Base-by-base conservation (phyloP, 2,113 vertebrate species). In the Scartelaos histophorus region DNA sequence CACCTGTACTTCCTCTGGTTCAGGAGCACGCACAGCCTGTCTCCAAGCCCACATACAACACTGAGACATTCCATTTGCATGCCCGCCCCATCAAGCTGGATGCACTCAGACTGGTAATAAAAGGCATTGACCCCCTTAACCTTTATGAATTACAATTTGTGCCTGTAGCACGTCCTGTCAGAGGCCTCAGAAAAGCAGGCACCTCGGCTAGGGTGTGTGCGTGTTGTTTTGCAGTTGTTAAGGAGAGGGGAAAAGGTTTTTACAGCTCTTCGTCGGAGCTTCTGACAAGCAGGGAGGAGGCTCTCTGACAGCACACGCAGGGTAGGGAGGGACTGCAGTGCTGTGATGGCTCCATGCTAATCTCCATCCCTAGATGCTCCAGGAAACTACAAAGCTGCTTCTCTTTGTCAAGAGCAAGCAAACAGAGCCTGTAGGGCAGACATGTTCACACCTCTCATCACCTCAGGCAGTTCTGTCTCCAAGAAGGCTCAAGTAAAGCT, bases 91-190 rank as follows among this genome's bases (percentile, higher is more conserved):
- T 93, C 92, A 91, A 90, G 89, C 91, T 88, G 91, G 92, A 93
- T 92, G 91, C 93, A 92, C 92, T 90, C 93, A 92, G 93, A 93
- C 93, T 92, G 88, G 90, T 93, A 93, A 94, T 94, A 94, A 94
- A 93, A 93, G 93, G 93, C 92, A 93, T 92, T 94, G 94, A 94
- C 93, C 94, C 92, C 92, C 92, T 94, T 94, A 94, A 94, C 94
- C 94, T 94, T 94, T 94, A 90, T 94, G 93, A 94, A 94, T 94
- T 94, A 94, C 93, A 94, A 94, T 94, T 94, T 94, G 93, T 94
- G 94, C 91, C 93, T 93, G 93, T 90, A 92, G 88, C 92, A 92
- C 93, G 92, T 94, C 92, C 93, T 94, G 94, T 94, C 93, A 94
- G 88, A 92, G 88, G 90, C 90, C 90, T 92, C 89, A 91, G 92